Evolutionary conservation across 1,140 invertebrate genomes (phyloP).

Genomic region (Zophobas atratus): DNA sequence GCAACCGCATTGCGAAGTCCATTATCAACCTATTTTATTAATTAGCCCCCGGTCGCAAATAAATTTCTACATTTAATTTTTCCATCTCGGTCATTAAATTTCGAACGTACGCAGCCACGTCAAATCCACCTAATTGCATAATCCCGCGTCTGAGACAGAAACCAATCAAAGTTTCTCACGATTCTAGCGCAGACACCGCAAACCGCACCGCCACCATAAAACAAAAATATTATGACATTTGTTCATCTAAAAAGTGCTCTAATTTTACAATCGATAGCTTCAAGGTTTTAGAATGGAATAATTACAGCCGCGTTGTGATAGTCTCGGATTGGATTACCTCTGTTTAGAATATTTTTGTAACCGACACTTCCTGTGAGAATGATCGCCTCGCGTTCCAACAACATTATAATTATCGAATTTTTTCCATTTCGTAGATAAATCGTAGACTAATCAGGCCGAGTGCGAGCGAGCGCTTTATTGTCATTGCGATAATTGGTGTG

Average conservation of each 20-base stretch:
- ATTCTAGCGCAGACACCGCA: conserved; percentile 33
- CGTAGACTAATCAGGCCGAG: conserved; percentile 13
- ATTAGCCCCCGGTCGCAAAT: too few relatives aligned
- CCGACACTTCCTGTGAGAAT: conserved; percentile 24
- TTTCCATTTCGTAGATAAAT: conserved; percentile 30
- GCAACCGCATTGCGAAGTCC: too few relatives aligned
- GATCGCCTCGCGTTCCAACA: conserved; percentile 19
- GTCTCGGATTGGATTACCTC: conserved; percentile 17
- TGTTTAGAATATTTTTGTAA: conserved; percentile 34
- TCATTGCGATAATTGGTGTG: conserved; percentile 17
- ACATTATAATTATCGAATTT: conserved; percentile 22
- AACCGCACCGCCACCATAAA: conserved; percentile 30
- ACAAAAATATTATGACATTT: conserved; percentile 25
- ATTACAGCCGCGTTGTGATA: conserved; percentile 12
- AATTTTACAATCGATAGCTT: conserved; percentile 16
- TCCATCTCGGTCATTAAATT: too few relatives aligned
- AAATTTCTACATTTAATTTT: too few relatives aligned
- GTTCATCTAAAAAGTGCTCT: conserved; percentile 1
- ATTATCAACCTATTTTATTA: too few relatives aligned
- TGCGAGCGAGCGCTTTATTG: conserved; percentile 6
- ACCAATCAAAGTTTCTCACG: conserved; percentile 22
- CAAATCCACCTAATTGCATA: conserved; percentile 13
- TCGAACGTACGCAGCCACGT: neutral
- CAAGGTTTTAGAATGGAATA: conserved; percentile 43
- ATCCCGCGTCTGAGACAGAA: conserved; percentile 16